Evolutionary conservation across 2,113 vertebrate genomes (phyloP).

Genomic region (Beaufortia kweichowensis): DNA sequence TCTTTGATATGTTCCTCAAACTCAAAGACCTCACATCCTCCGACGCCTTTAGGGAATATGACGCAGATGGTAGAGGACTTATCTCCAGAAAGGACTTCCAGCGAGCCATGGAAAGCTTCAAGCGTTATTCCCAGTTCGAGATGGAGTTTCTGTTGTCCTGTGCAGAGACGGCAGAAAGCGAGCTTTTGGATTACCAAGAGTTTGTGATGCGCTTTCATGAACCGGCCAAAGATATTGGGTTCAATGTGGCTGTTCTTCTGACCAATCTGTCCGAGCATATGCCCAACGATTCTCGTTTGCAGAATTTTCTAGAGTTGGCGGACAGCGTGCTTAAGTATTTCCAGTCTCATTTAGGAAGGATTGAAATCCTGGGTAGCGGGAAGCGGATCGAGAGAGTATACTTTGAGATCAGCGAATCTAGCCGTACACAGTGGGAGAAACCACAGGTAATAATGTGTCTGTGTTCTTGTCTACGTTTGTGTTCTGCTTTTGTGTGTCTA

Average conservation of each 20-base stretch:
- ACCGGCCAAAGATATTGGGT: constrained; percentile 93
- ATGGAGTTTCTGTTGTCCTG: constrained; percentile 89
- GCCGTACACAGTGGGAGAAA: constrained; percentile 95
- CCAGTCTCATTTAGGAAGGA: constrained; percentile 87
- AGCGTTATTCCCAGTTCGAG: constrained; percentile 84
- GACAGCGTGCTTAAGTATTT: constrained; percentile 90
- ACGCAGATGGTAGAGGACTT: constrained; percentile 84
- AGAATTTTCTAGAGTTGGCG: constrained; percentile 86
- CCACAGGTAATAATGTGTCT: constrained; percentile 78
- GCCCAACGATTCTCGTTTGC: constrained; percentile 85
- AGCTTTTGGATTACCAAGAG: constrained; percentile 86
- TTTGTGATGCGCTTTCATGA: constrained; percentile 93
- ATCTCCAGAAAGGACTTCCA: constrained; percentile 93
- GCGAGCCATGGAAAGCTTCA: constrained; percentile 91
- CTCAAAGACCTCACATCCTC: constrained; percentile 92
- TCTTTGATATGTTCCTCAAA: constrained; percentile 97
- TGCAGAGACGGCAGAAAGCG: constrained; percentile 81
- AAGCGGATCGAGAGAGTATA: constrained; percentile 95
- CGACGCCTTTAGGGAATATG: constrained; percentile 86
- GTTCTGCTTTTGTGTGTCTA: background rate
- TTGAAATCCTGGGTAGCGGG: constrained; percentile 92
- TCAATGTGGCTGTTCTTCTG: constrained; percentile 90
- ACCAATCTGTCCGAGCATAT: constrained; percentile 96
- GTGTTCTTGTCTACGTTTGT: background rate
- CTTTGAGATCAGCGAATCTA: constrained; percentile 95